Evolutionary conservation across 92 coral and sea anemone genomes (phyloP).

Genomic region (Galaxea fascicularis): DNA sequence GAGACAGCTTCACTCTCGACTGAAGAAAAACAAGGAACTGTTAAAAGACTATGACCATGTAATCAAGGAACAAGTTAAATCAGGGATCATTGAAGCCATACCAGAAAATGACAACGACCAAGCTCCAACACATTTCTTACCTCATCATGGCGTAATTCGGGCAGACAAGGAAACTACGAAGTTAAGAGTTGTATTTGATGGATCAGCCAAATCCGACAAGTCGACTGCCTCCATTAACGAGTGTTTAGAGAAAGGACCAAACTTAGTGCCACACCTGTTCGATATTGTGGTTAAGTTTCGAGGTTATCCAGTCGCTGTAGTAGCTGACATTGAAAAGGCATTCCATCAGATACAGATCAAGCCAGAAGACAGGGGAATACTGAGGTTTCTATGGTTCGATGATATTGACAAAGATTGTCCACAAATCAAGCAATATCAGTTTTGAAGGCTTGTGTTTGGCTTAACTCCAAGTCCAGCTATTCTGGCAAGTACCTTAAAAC

Average conservation of each 20-base stretch:
- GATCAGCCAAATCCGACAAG: slow-evolving; percentile 32
- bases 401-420: slow-evolving; percentile 25
- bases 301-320: slow-evolving; percentile 19
- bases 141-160: slow-evolving; percentile 60
- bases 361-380: slow-evolving; percentile 46
- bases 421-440: slow-evolving; percentile 29
- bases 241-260: slow-evolving; percentile 21
- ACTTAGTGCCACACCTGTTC: slow-evolving; percentile 43
- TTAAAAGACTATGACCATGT: slow-evolving; percentile 54
- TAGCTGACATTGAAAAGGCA: slow-evolving; percentile 51
- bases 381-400: slow-evolving; percentile 48
- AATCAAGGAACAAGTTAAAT: slow-evolving; percentile 59
- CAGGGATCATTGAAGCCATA: slow-evolving; percentile 57
- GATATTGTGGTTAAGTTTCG: slow-evolving; percentile 38
- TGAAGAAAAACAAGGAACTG: slow-evolving; percentile 55
- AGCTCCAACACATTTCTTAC: slow-evolving; percentile 41
- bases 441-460: slow-evolving; percentile 58
- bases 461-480: slow-evolving; percentile 58
- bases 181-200: slow-evolving; percentile 45
- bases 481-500: slow-evolving; percentile 52
- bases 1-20: slow-evolving; percentile 53
- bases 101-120: slow-evolving; percentile 28
- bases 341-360: slow-evolving; percentile 32
- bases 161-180: slow-evolving; percentile 54
- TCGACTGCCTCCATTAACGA: slow-evolving; percentile 27